These are phyloP conservation scores for Theristus sp. DNA, from an alignment of 2,888 invertebrate species.

Conservation along the genomic window DNA sequence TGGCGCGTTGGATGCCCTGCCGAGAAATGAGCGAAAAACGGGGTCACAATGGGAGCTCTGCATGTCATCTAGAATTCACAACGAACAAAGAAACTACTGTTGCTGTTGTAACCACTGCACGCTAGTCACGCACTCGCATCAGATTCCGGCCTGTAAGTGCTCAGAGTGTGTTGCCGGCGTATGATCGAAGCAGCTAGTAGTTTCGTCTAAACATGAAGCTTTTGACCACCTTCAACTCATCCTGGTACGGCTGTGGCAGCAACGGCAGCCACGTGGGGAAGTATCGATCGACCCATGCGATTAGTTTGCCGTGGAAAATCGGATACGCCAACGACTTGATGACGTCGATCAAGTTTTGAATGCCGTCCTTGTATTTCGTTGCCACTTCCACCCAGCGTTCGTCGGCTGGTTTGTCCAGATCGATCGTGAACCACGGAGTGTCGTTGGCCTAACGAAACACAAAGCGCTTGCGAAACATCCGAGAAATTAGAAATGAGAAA, in stretches of 20 bases:
- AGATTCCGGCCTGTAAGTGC: too few relatives aligned
- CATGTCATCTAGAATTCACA: too few relatives aligned
- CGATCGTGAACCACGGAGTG: conserved; percentile 15
- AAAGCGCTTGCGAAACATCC: too few relatives aligned
- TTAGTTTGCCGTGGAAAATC: conserved; percentile 8
- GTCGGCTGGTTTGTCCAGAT: conserved; percentile 17
- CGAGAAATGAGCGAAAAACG: too few relatives aligned
- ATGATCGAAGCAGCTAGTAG: too few relatives aligned
- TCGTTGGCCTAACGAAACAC: not conserved
- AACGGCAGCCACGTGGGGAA: conserved; percentile 14
- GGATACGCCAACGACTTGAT: conserved; percentile 5
- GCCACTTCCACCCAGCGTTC: conserved; percentile 18
- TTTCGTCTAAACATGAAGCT: too few relatives aligned
- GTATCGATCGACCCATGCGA: conserved; percentile 14
- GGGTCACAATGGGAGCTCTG: too few relatives aligned
- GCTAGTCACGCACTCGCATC: too few relatives aligned
- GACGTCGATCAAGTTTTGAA: conserved; percentile 15
- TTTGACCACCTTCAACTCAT: conserved; percentile 14
- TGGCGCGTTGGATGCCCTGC: conserved; percentile 17
- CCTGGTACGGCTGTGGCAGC: conserved; percentile 18
- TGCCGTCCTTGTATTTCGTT: conserved; percentile 16
- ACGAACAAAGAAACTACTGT: too few relatives aligned
- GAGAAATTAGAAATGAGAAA: too few relatives aligned
- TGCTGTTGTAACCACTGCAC: too few relatives aligned
- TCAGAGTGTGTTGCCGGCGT: too few relatives aligned